These are phyloP conservation scores for Siderastrea radians DNA, from an alignment of 92 coral and sea anemone genomes.

Conservation along the genomic window DNA sequence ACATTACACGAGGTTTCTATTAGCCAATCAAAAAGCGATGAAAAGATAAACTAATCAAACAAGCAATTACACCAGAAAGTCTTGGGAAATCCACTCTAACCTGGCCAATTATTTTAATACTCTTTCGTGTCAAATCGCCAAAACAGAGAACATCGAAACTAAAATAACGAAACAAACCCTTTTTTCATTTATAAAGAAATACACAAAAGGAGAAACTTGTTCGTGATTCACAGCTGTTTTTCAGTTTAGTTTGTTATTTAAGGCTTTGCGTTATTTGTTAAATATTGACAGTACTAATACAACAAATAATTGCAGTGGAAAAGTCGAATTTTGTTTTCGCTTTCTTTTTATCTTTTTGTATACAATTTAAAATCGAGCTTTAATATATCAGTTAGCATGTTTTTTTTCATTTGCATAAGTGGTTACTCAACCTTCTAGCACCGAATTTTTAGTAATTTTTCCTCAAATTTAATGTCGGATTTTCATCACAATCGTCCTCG, in stretches of 20 bases:
- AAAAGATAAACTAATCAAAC: too few relatives aligned
- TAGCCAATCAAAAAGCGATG: too few relatives aligned
- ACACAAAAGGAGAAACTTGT: not conserved
- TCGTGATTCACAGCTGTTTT: not conserved
- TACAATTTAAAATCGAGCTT: not conserved
- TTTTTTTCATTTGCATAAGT: not conserved
- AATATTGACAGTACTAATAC: not conserved
- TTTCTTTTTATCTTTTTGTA: not conserved
- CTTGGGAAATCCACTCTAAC: too few relatives aligned
- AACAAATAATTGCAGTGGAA: not conserved
- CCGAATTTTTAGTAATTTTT: not conserved
- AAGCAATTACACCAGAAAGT: too few relatives aligned
- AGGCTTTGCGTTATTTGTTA: not conserved
- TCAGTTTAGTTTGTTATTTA: not conserved
- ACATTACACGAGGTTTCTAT: too few relatives aligned
- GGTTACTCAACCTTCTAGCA: not conserved
- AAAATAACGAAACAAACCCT: too few relatives aligned
- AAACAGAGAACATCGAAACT: too few relatives aligned
- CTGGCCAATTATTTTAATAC: too few relatives aligned
- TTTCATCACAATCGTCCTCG: not conserved
- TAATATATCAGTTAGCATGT: not conserved
- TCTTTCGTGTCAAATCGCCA: too few relatives aligned
- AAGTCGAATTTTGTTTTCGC: too few relatives aligned
- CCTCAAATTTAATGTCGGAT: not conserved
- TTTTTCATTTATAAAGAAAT: not conserved